Percentiles rank a stretch among this genome's conserved stretches.
Evolutionary conservation across 2,888 invertebrate species (phyloP).

Genomic region (Tethea ocularis): DNA sequence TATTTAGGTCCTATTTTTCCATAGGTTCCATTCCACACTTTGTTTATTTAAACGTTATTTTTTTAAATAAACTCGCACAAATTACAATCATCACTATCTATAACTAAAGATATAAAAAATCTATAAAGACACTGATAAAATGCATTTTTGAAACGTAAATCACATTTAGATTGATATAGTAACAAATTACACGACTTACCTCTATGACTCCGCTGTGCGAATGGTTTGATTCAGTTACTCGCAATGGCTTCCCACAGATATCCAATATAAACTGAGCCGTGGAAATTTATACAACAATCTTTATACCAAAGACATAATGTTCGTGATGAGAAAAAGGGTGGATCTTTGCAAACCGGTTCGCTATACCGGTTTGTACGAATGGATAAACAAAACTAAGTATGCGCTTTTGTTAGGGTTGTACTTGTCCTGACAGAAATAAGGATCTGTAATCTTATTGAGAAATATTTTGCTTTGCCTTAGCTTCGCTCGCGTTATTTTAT

Average conservation of each 20-base stretch:
- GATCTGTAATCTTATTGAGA: background rate
- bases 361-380: background rate
- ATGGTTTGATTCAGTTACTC: background rate
- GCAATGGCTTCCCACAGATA: background rate
- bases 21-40: too few relatives aligned
- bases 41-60: too few relatives aligned
- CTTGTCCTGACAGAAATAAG: too few relatives aligned
- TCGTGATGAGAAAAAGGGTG: constrained; percentile 1
- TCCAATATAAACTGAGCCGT: constrained; percentile 7
- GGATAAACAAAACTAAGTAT: constrained; percentile 5
- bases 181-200: background rate
- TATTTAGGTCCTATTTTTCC: too few relatives aligned
- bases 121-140: background rate
- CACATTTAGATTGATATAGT: background rate
- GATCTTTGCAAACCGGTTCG: background rate
- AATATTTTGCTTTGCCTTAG: background rate
- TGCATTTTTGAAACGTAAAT: background rate
- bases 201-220: background rate
- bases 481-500: background rate
- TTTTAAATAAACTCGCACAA: too few relatives aligned
- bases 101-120: too few relatives aligned
- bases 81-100: too few relatives aligned
- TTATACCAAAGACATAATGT: background rate
- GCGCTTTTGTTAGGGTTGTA: background rate
- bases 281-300: background rate